Evolutionary conservation across 2,888 invertebrate genomes (phyloP), one percentile per base, ranked within the genome.

Genomic region (Abscondita cerata): DNA sequence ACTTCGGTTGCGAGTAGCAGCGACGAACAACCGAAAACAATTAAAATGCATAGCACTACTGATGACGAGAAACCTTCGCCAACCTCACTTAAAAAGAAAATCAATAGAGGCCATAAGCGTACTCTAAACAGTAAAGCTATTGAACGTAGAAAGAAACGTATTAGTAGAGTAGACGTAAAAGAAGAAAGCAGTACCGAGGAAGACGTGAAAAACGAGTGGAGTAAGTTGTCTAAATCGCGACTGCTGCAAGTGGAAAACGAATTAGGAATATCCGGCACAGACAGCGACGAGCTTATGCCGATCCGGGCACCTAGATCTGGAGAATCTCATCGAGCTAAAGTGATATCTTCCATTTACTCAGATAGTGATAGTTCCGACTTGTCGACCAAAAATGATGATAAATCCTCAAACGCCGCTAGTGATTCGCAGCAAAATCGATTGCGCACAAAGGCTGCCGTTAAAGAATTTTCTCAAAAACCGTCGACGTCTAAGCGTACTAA

Each of bases 361-460:
- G 93, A 94, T 70, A 91, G 91, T 69, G 91, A 91, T 71, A 83
- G 80, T 67, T 78, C 81, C 15, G 84, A 83, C 71, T 76, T 81
- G 33, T 85, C 89, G 0, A 89, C 88, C 74, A 79, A 82, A 1
- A 86, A 86, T 71, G 83, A 84, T 48, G 85, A 85, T 52, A 83
- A 83, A 67, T 86, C 87, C 12, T 84, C 86, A 1, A 87, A 85
- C 72, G 86, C 86, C 33, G 83, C 85, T 0, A 89, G 86, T 73
- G 90, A 90, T 79, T 87, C 88, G 4, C 88, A 88, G 72, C 88
- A 88, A 75, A 82, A 86, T 69, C 83, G 83, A 46, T 85, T 92
- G 66, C 85, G 92, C 70, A 93, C 93, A 11, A 94, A 94, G 81
- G 92, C 90, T 12, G 91, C 93, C 8, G 89, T 93, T 79, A 94